Base-by-base conservation (phyloP, 2,888 invertebrate genomes). In the Epistrophe grossulariae region DNA sequence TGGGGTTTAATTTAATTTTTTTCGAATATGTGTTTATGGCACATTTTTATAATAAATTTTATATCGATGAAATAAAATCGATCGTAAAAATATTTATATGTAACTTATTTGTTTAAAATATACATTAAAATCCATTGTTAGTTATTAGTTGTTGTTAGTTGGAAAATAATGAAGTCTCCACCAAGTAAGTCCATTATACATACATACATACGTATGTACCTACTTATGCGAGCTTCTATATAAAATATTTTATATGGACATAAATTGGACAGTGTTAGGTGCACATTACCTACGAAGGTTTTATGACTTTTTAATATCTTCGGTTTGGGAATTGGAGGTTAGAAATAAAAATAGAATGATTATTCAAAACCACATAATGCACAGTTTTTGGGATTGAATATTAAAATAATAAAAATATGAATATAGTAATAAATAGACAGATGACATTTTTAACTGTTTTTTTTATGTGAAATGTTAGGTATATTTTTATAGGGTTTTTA, bases 21-120 rank as follows among this genome's bases (percentile, higher is more conserved):
- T 62, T 40, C 13, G 1, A 19, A 40, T 40, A 17, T 17, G 15
- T 28, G 13, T 60, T 73, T 45, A 52, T 52, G 64, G n/a, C 38
- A 31, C 48, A 38, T 55, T 66, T 28, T 50, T 28, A 40, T 60
- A 19, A 64, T 52, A 64, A 64, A 48, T 66, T 79, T 28, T 48
- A 38, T 31, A 11, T 66, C 66, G 73, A n/a, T 59, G 72, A 59
- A 73, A 66, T 79, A 48, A 62, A 66, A 59, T 48, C 57, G 62
- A 57, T 72, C 64, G 72, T 79, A 45, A 79, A 79, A 64, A 43
- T 11, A 62, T 31, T 4, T 2, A 28, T 28, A 28, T 5, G 3
- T 45, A 45, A 1, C 24, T 62, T 24, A 38, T 72, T 73, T 59
- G 40, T 43, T 57, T 24, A 24, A 8, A 24, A n/a, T 8, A 40